These are phyloP conservation scores for Thymelicus sylvestris DNA, from an alignment of 2,888 invertebrate genomes.

Conservation along the genomic window DNA sequence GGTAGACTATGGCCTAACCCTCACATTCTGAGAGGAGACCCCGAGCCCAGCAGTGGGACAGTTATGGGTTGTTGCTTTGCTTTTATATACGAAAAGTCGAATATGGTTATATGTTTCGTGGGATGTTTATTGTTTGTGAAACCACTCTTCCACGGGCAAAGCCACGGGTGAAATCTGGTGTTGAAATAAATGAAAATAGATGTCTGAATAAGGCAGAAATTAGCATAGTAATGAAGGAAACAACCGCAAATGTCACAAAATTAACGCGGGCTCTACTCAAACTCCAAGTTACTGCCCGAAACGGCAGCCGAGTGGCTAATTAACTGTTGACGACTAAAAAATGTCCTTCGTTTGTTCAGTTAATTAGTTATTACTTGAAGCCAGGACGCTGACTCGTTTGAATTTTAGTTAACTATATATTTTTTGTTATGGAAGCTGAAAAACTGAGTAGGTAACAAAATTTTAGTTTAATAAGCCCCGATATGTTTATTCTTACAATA, in stretches of 20 bases:
- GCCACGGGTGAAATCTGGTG: not conserved
- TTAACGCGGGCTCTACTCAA: conserved; percentile 13
- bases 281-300: conserved; percentile 15
- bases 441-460: not conserved
- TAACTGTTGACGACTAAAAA: conserved; percentile 16
- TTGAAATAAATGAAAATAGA: not conserved
- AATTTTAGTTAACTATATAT: not conserved
- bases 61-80: no score
- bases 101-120: no score
- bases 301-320: conserved; percentile 14
- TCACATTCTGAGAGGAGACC: no score
- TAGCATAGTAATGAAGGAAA: not conserved
- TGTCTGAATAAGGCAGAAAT: conserved; percentile 2
- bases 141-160: no score
- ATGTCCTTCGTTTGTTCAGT: conserved; percentile 9
- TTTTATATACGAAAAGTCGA: no score
- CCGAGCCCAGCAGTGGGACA: no score
- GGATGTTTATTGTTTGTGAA: no score
- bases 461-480: no score
- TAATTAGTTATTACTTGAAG: conserved; percentile 9
- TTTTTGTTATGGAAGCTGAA: not conserved
- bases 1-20: no score
- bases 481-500: no score
- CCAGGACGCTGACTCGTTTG: not conserved
- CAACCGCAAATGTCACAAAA: conserved; percentile 8